Evolutionary conservation across 2,113 vertebrate species (phyloP).

Genomic region (Cromileptes altivelis): DNA sequence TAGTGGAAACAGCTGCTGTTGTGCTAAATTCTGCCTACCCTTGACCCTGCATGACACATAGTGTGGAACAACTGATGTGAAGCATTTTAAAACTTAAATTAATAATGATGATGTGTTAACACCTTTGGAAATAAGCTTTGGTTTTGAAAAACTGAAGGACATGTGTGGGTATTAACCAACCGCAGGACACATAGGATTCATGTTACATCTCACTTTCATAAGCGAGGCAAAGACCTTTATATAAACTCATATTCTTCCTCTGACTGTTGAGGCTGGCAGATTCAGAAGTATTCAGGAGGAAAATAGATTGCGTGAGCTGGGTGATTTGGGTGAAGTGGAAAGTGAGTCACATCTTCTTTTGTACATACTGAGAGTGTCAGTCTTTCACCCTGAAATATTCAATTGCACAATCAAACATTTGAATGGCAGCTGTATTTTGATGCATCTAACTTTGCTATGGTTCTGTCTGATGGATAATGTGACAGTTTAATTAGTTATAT

Average conservation of each 20-base stretch:
- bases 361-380: constrained; percentile 6
- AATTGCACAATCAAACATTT: neutral
- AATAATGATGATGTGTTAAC: too few species aligned
- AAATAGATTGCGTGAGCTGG: constrained; percentile 19
- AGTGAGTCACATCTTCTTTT: constrained; percentile 58
- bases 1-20: neutral
- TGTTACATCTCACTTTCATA: neutral
- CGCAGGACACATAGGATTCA: neutral
- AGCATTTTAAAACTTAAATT: neutral
- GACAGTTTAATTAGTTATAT: neutral
- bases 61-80: neutral
- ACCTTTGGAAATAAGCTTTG: too few species aligned
- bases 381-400: constrained; percentile 17
- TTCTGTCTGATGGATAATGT: neutral
- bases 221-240: neutral
- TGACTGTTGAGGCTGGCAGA: neutral
- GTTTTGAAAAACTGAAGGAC: too few species aligned
- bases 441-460: neutral
- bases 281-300: constrained; percentile 5
- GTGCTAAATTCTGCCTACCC: neutral
- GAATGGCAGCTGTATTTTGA: constrained; percentile 8
- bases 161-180: neutral
- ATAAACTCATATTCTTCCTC: neutral
- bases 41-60: neutral
- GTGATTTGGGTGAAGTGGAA: constrained; percentile 39